Percentiles rank a stretch among this genome's conserved stretches.
These are phyloP conservation scores for Hydriomena furcata DNA, from an alignment of 2,888 invertebrate species.

Conservation along the genomic window DNA sequence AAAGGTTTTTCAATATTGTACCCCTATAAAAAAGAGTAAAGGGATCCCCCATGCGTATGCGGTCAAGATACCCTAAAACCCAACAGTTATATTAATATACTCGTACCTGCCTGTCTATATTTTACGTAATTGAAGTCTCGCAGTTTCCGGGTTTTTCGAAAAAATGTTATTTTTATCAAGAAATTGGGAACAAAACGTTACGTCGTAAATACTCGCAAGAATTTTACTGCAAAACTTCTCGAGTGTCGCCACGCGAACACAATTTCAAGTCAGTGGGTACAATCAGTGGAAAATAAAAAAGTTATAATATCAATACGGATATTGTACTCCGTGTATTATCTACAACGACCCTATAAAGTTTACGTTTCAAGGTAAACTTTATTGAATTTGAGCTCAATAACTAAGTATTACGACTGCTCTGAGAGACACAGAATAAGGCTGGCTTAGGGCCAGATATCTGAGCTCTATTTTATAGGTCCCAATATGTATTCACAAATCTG, in stretches of 20 bases:
- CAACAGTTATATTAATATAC: slow-evolving; percentile 5
- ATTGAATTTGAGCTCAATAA: slow-evolving; percentile 37
- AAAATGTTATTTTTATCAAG: slow-evolving; percentile 23
- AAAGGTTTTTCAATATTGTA: slow-evolving; percentile 22
- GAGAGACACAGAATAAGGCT: slow-evolving; percentile 33
- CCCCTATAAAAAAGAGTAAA: slow-evolving; percentile 18
- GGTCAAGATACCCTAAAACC: slow-evolving; percentile 18
- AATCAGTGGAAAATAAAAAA: slow-evolving; percentile 35
- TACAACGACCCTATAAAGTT: slow-evolving; percentile 20
- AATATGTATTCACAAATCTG: slow-evolving; percentile 32
- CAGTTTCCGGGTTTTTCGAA: slow-evolving; percentile 5
- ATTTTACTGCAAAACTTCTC: slow-evolving; percentile 35
- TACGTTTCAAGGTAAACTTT: slow-evolving; percentile 33
- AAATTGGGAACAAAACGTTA: slow-evolving; percentile 32
- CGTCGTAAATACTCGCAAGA: slow-evolving; percentile 30
- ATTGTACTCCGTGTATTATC: slow-evolving; percentile 18
- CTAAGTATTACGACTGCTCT: slow-evolving; percentile 27
- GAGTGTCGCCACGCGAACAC: slow-evolving; percentile 33
- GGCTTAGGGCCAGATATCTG: slow-evolving; percentile 39
- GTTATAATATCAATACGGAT: slow-evolving; percentile 32
- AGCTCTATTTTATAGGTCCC: slow-evolving; percentile 24
- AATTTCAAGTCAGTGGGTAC: slow-evolving; percentile 32
- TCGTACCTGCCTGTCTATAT: slow-evolving; percentile 1
- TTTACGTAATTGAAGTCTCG: background rate
- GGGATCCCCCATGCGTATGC: slow-evolving; percentile 7